Evolutionary conservation across 2,888 invertebrate genomes (phyloP).

Genomic region (Agonopterix alstromeriana): DNA sequence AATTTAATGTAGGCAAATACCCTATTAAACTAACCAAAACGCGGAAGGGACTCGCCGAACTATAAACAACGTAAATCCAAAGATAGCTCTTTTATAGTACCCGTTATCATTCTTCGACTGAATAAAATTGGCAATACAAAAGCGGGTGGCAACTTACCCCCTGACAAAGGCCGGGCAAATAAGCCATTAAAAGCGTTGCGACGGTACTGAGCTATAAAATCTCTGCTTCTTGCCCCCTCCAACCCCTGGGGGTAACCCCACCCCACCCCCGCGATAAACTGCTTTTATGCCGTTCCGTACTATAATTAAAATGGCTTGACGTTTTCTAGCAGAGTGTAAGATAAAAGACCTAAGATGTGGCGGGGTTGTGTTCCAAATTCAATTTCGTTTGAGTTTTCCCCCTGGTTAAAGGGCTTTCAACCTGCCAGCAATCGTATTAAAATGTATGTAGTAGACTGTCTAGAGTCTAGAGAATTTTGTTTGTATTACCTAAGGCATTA

Average conservation of each 20-base stretch:
- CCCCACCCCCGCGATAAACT: slow-evolving; percentile 55
- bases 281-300: slow-evolving; percentile 68
- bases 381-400: slow-evolving; percentile 12
- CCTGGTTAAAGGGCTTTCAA: too few relatives aligned
- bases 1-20: too few relatives aligned
- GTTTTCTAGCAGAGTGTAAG: slow-evolving; percentile 45
- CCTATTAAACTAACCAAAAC: too few relatives aligned
- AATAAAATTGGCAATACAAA: slow-evolving; percentile 68
- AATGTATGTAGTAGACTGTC: too few relatives aligned
- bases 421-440: too few relatives aligned
- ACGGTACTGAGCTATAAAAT: slow-evolving; percentile 71
- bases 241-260: slow-evolving; percentile 19
- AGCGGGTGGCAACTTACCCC: slow-evolving; percentile 42
- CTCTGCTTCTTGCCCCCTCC: slow-evolving; percentile 71
- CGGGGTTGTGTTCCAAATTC: slow-evolving; percentile 15
- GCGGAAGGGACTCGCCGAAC: too few relatives aligned
- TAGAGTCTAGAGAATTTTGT: too few relatives aligned
- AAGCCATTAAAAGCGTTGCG: slow-evolving; percentile 74
- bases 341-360: slow-evolving; percentile 43
- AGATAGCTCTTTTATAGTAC: slow-evolving; percentile 23
- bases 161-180: slow-evolving; percentile 65
- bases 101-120: slow-evolving; percentile 48
- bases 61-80: background rate
- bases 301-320: slow-evolving; percentile 71
- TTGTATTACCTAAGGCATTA: too few relatives aligned